Percentiles rank a stretch among this genome's conserved stretches.
Evolutionary conservation across 2,113 vertebrate genomes (phyloP).

Genomic region (Trichomycterus rosablanca): DNA sequence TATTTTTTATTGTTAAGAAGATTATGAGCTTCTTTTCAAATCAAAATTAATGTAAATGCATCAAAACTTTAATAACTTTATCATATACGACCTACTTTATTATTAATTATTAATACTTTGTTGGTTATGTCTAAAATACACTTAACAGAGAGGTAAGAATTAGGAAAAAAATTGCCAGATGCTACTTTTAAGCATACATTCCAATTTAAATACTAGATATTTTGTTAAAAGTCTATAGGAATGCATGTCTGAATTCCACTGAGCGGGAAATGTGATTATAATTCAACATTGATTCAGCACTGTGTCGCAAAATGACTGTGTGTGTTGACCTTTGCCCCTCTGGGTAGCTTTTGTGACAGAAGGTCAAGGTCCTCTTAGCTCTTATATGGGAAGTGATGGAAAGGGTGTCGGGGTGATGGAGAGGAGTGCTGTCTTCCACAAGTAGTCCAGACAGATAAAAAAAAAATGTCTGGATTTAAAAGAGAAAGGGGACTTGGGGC

Average conservation of each 20-base stretch:
- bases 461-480: slow-evolving; percentile 53
- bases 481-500: slow-evolving; percentile 43
- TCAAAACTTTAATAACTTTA: too few species aligned
- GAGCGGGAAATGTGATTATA: slow-evolving; percentile 48
- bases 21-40: too few species aligned
- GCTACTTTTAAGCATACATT: too few species aligned
- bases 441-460: slow-evolving; percentile 65
- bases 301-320: slow-evolving; percentile 67
- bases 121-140: too few species aligned
- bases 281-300: slow-evolving; percentile 58
- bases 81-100: too few species aligned
- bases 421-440: slow-evolving; percentile 58
- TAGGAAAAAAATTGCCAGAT: too few species aligned
- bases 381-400: slow-evolving; percentile 30
- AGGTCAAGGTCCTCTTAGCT: slow-evolving; percentile 60
- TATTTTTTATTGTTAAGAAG: too few species aligned
- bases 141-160: too few species aligned
- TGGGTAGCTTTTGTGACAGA: slow-evolving; percentile 57
- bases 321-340: slow-evolving; percentile 67
- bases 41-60: too few species aligned
- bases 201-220: too few species aligned
- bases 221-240: slow-evolving; percentile 36
- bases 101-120: too few species aligned
- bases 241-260: slow-evolving; percentile 42
- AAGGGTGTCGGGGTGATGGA: slow-evolving; percentile 39